phyloP scores from a whole-genome alignment of 2,888 invertebrate species.

The Synergus laeviventris region DNA sequence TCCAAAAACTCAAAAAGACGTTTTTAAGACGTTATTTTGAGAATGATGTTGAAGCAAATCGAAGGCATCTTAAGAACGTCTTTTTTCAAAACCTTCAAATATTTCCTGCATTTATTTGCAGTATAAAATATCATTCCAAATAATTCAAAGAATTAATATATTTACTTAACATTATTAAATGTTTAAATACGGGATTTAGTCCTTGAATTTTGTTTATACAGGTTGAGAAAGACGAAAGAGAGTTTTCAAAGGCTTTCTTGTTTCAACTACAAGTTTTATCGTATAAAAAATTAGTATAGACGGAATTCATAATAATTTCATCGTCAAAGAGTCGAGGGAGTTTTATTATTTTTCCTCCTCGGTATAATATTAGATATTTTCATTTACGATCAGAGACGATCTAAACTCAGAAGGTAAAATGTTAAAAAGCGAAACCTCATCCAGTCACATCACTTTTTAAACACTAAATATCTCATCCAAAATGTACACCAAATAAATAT shows the following conservation, averaged over 20 bases:
- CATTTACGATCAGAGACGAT: neutral
- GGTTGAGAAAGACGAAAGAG: constrained; percentile 28
- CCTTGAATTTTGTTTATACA: neutral
- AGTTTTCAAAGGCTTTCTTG: neutral
- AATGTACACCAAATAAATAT: constrained; percentile 6
- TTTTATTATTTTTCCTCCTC: neutral
- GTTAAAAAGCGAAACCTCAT: constrained; percentile 35
- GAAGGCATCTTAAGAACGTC: neutral
- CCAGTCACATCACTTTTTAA: constrained; percentile 29
- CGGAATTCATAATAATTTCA: neutral
- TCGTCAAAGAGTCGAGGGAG: neutral
- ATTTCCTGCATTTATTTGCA: neutral
- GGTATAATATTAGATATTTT: too few relatives aligned
- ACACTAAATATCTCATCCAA: neutral
- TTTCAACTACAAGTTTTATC: neutral
- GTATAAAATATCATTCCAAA: neutral
- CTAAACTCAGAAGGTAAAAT: neutral
- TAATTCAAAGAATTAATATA: neutral
- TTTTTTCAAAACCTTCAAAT: neutral
- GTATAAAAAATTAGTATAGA: neutral
- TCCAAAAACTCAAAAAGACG: neutral
- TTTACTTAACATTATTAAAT: neutral
- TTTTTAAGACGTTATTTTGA: neutral
- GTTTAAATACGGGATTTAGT: neutral
- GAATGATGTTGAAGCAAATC: neutral